Percentiles rank a stretch among this genome's conserved stretches.
Conservation (phyloP, 2,797 vertebrate genomes). For the Chaetodon trifasciatus region DNA sequence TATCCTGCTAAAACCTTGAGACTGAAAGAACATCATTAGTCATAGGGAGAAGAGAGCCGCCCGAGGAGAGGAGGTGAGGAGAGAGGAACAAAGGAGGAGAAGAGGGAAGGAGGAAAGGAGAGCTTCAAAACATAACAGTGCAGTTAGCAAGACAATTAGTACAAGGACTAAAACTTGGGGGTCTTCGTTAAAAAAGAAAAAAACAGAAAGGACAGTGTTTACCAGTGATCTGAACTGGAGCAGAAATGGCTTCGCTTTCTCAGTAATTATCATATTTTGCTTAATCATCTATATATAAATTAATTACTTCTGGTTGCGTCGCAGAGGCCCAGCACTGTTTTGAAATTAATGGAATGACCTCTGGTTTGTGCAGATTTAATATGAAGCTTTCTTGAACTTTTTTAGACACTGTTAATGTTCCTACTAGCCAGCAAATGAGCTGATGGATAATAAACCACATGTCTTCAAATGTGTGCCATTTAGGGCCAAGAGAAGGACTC, state of each 20-base stretch:
- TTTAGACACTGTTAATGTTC: conserved; percentile 12
- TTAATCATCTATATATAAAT: conserved; percentile 48
- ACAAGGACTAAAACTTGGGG: conserved; percentile 69
- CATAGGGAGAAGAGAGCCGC: conserved; percentile 71
- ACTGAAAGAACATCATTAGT: conserved; percentile 84
- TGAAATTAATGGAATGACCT: conserved; percentile 44
- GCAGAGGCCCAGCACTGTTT: conserved; percentile 16
- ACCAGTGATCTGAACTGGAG: conserved; percentile 43
- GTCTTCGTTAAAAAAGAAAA: conserved; percentile 29
- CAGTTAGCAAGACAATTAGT: conserved; percentile 79
- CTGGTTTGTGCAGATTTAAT: conserved; percentile 29
- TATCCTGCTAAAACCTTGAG: conserved; percentile 85
- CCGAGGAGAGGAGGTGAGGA: conserved; percentile 58
- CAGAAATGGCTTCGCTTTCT: conserved; percentile 24
- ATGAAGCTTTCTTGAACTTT: conserved; percentile 17
- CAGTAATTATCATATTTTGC: conserved; percentile 50
- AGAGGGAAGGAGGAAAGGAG: conserved; percentile 35
- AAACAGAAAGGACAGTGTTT: conserved; percentile 47
- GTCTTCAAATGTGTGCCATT: neutral
- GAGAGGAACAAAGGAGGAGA: conserved; percentile 33
- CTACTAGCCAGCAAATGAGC: conserved; percentile 13
- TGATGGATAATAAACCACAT: conserved; percentile 11
- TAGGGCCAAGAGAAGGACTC: neutral
- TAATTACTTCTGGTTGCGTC: conserved; percentile 37
- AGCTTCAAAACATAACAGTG: conserved; percentile 66